These are phyloP conservation scores for Pterobdella sp. DNA, from an alignment of 2,888 invertebrate genomes.

Conservation along the genomic window DNA sequence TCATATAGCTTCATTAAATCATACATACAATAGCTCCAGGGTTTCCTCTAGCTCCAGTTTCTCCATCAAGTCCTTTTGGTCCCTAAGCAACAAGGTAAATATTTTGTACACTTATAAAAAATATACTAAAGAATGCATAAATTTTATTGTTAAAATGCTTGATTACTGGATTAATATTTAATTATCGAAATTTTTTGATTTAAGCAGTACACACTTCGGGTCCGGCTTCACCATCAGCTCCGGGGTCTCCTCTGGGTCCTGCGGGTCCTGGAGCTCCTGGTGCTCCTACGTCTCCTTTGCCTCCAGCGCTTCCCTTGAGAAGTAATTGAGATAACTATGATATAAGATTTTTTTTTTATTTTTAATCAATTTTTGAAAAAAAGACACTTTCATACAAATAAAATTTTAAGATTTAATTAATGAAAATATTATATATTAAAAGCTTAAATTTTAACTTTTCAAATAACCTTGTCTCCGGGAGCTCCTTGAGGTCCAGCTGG, in stretches of 20 bases:
- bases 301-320: constrained; percentile 14
- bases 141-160: too few relatives aligned
- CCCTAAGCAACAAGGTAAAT: neutral
- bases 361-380: too few relatives aligned
- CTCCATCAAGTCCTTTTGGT: constrained; percentile 20
- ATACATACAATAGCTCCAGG: constrained; percentile 18
- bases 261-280: constrained; percentile 52
- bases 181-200: too few relatives aligned
- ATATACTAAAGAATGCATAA: too few relatives aligned
- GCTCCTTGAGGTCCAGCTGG: constrained; percentile 32
- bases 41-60: constrained; percentile 16
- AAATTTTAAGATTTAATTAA: too few relatives aligned
- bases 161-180: too few relatives aligned
- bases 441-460: too few relatives aligned
- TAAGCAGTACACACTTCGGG: neutral
- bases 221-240: constrained; percentile 19
- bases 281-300: constrained; percentile 40
- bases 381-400: too few relatives aligned
- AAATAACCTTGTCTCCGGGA: constrained; percentile 22
- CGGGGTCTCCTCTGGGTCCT: constrained; percentile 13
- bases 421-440: too few relatives aligned
- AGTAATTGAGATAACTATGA: neutral
- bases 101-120: neutral
- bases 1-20: neutral
- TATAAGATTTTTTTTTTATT: too few relatives aligned